Base-by-base conservation (phyloP, 2,888 invertebrate genomes). In the Chalcis sispes region DNA sequence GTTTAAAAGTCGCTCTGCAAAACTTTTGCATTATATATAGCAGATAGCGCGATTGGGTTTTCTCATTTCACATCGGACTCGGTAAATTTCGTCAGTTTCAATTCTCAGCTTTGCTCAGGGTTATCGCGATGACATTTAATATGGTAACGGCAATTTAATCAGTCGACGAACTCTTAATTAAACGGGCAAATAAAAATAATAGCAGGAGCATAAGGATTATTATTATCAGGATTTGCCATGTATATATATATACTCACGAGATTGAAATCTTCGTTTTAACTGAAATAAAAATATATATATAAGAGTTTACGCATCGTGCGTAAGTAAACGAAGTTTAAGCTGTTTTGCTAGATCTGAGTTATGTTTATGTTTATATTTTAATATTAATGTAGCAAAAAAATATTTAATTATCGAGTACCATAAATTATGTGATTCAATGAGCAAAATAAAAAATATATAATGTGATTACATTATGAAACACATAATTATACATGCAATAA, bases 41-140 rank as follows among this genome's bases (percentile, higher is more conserved):
- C n/a, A 50, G 18, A 42, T 20, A 27, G 20, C n/a, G n/a, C 10
- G 18, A 1, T 50, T 13, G 8, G n/a, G 4, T 46, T 46, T 7
- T n/a, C 13, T 25, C 42, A 29, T 61, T 61, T 56, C 46, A 40
- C 48, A 40, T 18, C 1, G 15, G 2, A 8, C 5, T n/a, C n/a
- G 20, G 4, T 15, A 18, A 46, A 69, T 69, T 62, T 50, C 58
- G 36, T 75, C 27, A 61, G 8, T 64, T 27, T 50, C 42, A 42
- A 76, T 58, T 75, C 72, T 64, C 72, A 61, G 67, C 73, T 69
- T 72, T 77, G 77, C 74, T 74, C 67, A 42, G 27, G 59, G 71
- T 83, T 83, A 84, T 83, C 84, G 40, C 32, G 77, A 80, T 83
- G 83, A 85, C 84, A 84, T 85, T 84, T 83, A 83, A 83, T 83